These are phyloP conservation scores for Lucilia sericata DNA, from an alignment of 1,140 invertebrate species.

Conservation along the genomic window DNA sequence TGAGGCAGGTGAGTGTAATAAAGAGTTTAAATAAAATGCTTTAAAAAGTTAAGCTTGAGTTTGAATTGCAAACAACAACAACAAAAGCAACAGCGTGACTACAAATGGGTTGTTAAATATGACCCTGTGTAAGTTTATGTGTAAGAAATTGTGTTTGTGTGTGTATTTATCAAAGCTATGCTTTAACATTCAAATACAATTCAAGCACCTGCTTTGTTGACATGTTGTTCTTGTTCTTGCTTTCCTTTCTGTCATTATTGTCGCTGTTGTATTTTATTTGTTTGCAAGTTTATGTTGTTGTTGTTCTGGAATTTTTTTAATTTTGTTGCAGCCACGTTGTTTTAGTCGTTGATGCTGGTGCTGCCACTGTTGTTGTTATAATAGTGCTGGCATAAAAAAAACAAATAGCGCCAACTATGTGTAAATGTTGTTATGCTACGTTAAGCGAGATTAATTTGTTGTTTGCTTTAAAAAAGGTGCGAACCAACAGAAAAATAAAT, in stretches of 20 bases:
- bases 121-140: not conserved
- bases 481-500: not conserved
- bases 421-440: slow-evolving; percentile 36
- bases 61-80: not conserved
- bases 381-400: not conserved
- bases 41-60: slow-evolving; percentile 3
- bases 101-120: not conserved
- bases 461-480: slow-evolving; percentile 18
- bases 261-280: slow-evolving; percentile 5
- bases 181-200: slow-evolving; percentile 8
- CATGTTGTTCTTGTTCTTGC: slow-evolving; percentile 2
- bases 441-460: slow-evolving; percentile 42
- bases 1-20: too few species aligned
- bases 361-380: not conserved
- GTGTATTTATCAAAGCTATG: slow-evolving; percentile 25
- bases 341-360: not conserved
- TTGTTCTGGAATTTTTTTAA: not conserved
- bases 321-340: not conserved
- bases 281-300: not conserved
- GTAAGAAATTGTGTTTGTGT: not conserved
- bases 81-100: not conserved
- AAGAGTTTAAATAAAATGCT: not conserved
- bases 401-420: slow-evolving; percentile 22
- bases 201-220: slow-evolving; percentile 40
- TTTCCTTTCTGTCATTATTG: not conserved